Evolutionary conservation across 2,113 vertebrate genomes (phyloP).

Genomic region (Geococcyx californianus): DNA sequence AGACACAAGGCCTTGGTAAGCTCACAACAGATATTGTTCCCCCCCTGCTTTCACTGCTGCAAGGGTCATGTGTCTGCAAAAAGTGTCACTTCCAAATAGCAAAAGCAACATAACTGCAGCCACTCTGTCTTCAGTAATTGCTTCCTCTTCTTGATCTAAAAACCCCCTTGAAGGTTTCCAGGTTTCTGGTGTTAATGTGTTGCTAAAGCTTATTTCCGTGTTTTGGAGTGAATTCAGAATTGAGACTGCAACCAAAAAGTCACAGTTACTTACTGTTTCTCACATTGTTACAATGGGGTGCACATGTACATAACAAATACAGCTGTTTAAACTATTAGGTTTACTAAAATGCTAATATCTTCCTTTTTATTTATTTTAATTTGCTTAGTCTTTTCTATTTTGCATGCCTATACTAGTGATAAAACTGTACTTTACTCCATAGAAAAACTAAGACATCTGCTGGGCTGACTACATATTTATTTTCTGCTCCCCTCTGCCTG

Average conservation of each 20-base stretch:
- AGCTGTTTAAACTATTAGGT: neutral
- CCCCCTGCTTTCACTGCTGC: neutral
- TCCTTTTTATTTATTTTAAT: neutral
- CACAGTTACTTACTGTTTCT: neutral
- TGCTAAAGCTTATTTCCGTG: neutral
- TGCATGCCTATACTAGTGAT: neutral
- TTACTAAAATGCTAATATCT: neutral
- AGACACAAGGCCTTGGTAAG: neutral
- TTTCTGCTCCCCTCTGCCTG: neutral
- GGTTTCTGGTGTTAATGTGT: neutral
- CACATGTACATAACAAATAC: neutral
- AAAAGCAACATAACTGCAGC: neutral
- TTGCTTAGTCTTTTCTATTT: neutral
- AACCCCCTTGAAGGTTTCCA: neutral
- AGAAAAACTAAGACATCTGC: neutral
- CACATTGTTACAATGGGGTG: neutral
- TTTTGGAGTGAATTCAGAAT: neutral
- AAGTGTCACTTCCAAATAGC: neutral
- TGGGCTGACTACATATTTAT: neutral
- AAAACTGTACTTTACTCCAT: neutral
- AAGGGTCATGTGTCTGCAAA: neutral
- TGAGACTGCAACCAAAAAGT: neutral
- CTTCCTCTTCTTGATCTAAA: neutral
- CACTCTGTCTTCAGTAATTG: neutral
- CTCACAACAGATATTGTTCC: neutral